phyloP scores from a whole-genome alignment of 2,797 vertebrate genomes.

The Manis javanica region DNA sequence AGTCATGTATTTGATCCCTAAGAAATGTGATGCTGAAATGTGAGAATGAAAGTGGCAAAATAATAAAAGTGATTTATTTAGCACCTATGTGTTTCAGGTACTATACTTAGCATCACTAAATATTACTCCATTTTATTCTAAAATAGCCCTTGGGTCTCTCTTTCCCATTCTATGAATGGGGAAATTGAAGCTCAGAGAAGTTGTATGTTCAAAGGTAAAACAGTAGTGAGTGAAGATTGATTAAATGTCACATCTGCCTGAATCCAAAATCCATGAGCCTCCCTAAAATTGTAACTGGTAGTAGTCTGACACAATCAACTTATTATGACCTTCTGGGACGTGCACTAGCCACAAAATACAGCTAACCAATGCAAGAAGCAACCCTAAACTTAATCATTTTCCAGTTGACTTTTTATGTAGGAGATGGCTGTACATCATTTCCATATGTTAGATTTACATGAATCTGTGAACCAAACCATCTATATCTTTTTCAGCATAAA shows the following conservation, averaged over 20 bases:
- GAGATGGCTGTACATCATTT: neutral
- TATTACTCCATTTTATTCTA: neutral
- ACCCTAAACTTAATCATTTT: slow-evolving; percentile 2
- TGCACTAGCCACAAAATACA: neutral
- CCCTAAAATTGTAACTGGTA: neutral
- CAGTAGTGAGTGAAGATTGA: neutral
- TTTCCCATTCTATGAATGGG: neutral
- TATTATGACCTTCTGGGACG: neutral
- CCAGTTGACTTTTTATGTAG: neutral
- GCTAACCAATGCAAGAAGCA: neutral
- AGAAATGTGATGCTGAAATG: neutral
- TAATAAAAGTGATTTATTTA: neutral
- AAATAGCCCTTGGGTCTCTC: neutral
- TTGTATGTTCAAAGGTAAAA: neutral
- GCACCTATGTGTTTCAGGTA: neutral
- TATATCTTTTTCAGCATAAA: slow-evolving; percentile 15
- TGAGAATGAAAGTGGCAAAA: neutral
- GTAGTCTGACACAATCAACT: neutral
- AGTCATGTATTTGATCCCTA: neutral
- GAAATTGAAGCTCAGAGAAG: neutral
- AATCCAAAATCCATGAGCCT: neutral
- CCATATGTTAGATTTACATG: neutral
- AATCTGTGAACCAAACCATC: slow-evolving; percentile 30
- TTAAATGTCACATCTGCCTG: neutral
- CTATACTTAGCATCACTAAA: neutral